Base-by-base conservation (phyloP, 2,113 vertebrate species). In the Tachuris rubrigastra region DNA sequence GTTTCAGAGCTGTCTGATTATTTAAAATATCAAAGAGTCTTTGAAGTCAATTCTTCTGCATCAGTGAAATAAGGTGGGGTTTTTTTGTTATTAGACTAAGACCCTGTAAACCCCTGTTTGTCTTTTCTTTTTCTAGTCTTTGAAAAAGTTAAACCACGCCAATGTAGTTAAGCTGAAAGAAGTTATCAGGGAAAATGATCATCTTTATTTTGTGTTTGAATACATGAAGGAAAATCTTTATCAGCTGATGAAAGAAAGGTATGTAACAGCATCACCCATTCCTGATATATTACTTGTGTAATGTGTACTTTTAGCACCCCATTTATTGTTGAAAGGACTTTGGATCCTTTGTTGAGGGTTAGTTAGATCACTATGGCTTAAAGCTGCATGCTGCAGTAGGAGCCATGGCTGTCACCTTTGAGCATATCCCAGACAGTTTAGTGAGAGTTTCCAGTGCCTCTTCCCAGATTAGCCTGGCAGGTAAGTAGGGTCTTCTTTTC, bases 221-320 rank as follows among this genome's bases (percentile, higher is more conserved):
- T 98, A 98, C 95, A 98, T 98, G 98, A 98, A 98, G 88, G 98
- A 98, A 97, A 98, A 98, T 92, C 98, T 98, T 63, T 98, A 98
- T 88, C 98, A 98, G 88, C 95, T 98, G 94, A 98, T 98, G 98
- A 98, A 98, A 97, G 98, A 98, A 96, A 98, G 98, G 98, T 98
- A 98, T 42, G 97, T 92, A 85, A 58, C 8, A 33, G 28, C 23
- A 66, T 87, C 53, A 68, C 12, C 10, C 2, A 2, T 75, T 97
- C 31, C 37, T 39, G 14, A 24, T 73, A 44, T 3, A 50, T 90
- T 46, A 82, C 49, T 65, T 91, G 20, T 1, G 1, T 53, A 23
- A 60, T 68, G 39, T 71, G n/a, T n/a, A 44, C 25, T 73, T 93
- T 50, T 83, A 69, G 55, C 27, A 63, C 16, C 16, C 2, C 1